Conservation (phyloP, 2,113 vertebrate species). For the Sinocyclocheilus anshuiensis region DNA sequence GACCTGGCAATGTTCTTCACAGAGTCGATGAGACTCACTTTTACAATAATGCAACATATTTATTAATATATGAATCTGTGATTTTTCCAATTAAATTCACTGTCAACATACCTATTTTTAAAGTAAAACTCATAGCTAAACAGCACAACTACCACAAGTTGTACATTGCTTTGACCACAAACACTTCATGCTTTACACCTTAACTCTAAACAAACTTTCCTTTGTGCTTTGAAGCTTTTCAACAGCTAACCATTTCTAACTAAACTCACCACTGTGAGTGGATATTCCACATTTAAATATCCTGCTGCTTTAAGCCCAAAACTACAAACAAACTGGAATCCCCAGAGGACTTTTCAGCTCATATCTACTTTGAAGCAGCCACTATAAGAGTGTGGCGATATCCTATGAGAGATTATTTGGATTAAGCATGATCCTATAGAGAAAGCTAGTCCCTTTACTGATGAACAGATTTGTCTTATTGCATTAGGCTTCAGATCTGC, state of each 20-base stretch:
- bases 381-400: conserved; percentile 64
- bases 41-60: neutral
- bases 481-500: conserved; percentile 53
- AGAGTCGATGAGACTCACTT: neutral
- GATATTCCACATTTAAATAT: conserved; percentile 37
- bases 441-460: conserved; percentile 72
- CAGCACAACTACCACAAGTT: neutral
- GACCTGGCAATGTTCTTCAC: neutral
- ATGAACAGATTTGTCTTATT: conserved; percentile 75
- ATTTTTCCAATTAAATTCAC: neutral
- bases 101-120: neutral
- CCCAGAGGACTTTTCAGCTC: conserved; percentile 23
- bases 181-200: neutral
- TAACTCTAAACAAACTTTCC: neutral
- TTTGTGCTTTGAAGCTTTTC: neutral
- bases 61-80: neutral
- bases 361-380: neutral
- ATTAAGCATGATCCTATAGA: conserved; percentile 65
- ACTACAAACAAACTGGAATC: conserved; percentile 24
- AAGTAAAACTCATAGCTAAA: neutral
- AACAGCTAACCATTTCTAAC: neutral
- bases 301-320: conserved; percentile 11
- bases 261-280: neutral
- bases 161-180: neutral
- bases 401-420: conserved; percentile 64